phyloP scores from a whole-genome alignment of 2,797 vertebrate species.

The Astyanax mexicanus region DNA sequence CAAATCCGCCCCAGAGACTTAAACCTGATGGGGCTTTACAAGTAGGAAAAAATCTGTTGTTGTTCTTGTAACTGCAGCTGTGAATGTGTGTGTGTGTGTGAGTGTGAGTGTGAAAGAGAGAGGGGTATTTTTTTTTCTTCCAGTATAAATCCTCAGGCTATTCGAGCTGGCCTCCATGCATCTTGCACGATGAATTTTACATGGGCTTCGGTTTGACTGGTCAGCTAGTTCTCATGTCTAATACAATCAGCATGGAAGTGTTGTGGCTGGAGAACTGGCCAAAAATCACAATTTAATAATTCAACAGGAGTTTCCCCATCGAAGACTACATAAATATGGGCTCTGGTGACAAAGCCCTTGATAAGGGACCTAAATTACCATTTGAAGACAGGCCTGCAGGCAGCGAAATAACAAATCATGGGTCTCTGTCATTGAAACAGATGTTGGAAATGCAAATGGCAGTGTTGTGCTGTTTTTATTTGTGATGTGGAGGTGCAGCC shows the following conservation, averaged over 20 bases:
- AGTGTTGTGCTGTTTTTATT: constrained; percentile 59
- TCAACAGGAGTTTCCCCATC: constrained; percentile 73
- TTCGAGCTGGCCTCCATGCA: constrained; percentile 59
- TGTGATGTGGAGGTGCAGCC: constrained; percentile 35
- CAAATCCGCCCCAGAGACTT: constrained; percentile 64
- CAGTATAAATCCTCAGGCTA: constrained; percentile 68
- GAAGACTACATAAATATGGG: constrained; percentile 65
- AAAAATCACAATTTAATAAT: constrained; percentile 80
- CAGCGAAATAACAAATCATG: constrained; percentile 63
- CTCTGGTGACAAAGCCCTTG: constrained; percentile 65
- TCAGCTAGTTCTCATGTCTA: constrained; percentile 65
- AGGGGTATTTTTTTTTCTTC: constrained; percentile 36
- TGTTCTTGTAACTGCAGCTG: constrained; percentile 52
- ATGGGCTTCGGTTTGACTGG: constrained; percentile 70
- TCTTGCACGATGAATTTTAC: constrained; percentile 75
- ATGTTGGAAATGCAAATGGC: constrained; percentile 74
- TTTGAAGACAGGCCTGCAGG: constrained; percentile 66
- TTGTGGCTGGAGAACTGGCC: constrained; percentile 71
- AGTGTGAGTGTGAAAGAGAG: background rate
- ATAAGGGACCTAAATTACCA: constrained; percentile 67
- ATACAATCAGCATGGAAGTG: constrained; percentile 74
- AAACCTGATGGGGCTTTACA: constrained; percentile 64
- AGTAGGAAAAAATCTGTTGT: constrained; percentile 70
- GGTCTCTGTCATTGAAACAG: constrained; percentile 63
- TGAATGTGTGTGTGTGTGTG: background rate